Evolutionary conservation across 2,797 vertebrate genomes (phyloP).

Genomic region (Coregonus suidteri): DNA sequence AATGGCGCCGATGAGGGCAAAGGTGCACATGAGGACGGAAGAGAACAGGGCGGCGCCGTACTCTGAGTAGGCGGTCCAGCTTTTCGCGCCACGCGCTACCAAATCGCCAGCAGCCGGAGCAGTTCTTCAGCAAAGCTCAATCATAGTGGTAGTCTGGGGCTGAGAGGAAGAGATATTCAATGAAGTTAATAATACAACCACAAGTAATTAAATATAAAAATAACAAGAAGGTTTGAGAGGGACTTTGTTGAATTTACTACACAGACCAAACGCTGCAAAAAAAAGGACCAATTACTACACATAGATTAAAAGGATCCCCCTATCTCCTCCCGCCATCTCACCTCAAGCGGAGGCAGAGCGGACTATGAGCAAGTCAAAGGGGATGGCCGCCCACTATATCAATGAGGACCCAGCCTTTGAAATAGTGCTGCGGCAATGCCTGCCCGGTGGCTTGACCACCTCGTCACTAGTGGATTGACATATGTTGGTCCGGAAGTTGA

Average conservation of each 20-base stretch:
- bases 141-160: constrained; percentile 93
- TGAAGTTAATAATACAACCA: too few species aligned
- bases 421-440: constrained; percentile 95
- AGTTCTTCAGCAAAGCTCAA: constrained; percentile 95
- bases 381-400: constrained; percentile 98
- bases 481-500: constrained; percentile 99
- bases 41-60: constrained; percentile 94
- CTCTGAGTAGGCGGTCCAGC: constrained; percentile 96
- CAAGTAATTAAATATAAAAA: neutral
- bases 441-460: constrained; percentile 94
- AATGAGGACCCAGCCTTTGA: constrained; percentile 99
- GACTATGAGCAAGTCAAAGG: constrained; percentile 97
- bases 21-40: too few species aligned
- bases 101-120: constrained; percentile 89
- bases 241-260: neutral
- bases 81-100: constrained; percentile 95
- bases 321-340: constrained; percentile 53
- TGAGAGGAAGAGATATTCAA: constrained; percentile 30
- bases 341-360: constrained; percentile 93
- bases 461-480: constrained; percentile 95
- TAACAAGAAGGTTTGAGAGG: neutral
- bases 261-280: neutral
- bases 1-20: constrained; percentile 97
- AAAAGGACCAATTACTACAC: neutral
- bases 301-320: neutral